phyloP scores from a whole-genome alignment of 1,140 invertebrate genomes.

The Bombus superbus region DNA sequence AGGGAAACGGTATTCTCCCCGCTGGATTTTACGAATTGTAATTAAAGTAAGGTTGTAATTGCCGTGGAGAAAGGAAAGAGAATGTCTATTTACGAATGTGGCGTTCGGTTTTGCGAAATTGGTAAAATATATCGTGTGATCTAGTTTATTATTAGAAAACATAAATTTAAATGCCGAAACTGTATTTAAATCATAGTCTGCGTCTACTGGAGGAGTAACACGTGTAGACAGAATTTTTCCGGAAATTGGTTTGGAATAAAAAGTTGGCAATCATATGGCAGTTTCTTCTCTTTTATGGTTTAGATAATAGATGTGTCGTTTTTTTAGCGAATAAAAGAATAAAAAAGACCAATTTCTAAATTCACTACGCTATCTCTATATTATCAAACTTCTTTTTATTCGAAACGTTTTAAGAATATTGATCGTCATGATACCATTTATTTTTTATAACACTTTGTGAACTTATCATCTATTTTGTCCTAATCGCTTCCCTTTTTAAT shows the following conservation, averaged over 20 bases:
- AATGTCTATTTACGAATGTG: neutral
- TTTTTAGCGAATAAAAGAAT: neutral
- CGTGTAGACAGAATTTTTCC: no score
- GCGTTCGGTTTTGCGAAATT: neutral
- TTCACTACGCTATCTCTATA: neutral
- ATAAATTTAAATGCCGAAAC: neutral
- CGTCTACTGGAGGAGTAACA: no score
- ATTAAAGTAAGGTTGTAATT: constrained; percentile 39
- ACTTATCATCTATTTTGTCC: neutral
- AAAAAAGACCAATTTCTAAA: neutral
- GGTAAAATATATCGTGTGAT: neutral
- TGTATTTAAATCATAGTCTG: no score
- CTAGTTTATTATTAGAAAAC: neutral
- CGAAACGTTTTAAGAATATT: neutral
- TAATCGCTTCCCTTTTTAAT: neutral
- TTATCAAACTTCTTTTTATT: neutral
- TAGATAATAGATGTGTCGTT: neutral
- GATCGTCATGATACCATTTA: neutral
- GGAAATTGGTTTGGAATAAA: no score
- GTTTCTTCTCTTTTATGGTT: neutral
- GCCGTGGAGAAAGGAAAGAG: neutral
- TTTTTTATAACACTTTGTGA: neutral
- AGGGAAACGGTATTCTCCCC: neutral
- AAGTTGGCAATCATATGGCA: no score
- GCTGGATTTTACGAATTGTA: constrained; percentile 34